A percentile compares a stretch with the other conserved stretches of the same genome.
These are phyloP conservation scores for Arizona elegans DNA, from an alignment of 2,113 vertebrate genomes.

Conservation along the genomic window DNA sequence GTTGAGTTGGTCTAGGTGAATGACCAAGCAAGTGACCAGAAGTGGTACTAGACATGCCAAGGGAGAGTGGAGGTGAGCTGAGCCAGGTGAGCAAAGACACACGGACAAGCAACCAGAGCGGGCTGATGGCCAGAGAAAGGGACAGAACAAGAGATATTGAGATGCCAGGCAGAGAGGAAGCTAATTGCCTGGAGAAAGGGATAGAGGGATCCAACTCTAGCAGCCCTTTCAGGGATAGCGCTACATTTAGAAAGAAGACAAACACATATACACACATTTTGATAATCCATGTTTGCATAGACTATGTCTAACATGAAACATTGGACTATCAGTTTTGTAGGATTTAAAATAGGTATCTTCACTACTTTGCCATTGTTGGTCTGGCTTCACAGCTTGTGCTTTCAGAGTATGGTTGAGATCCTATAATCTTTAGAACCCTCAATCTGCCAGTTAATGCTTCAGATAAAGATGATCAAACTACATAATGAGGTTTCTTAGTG, in stretches of 20 bases:
- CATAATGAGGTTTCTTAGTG: too few species aligned
- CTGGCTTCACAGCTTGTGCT: neutral
- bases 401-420: neutral
- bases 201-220: too few species aligned
- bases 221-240: too few species aligned
- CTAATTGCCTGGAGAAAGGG: too few species aligned
- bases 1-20: too few species aligned
- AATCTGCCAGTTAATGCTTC: too few species aligned
- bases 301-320: neutral
- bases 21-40: too few species aligned
- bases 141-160: too few species aligned
- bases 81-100: neutral
- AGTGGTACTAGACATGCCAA: too few species aligned
- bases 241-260: neutral
- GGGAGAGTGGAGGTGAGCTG: too few species aligned
- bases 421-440: too few species aligned
- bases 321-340: neutral
- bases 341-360: neutral
- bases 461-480: too few species aligned
- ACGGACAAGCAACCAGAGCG: neutral
- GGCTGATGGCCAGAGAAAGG: neutral
- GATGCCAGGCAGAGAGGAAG: neutral
- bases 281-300: neutral
- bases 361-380: neutral
- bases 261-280: neutral